Conservation (phyloP, 2,797 vertebrate genomes). For the Lacerta bilineata region DNA sequence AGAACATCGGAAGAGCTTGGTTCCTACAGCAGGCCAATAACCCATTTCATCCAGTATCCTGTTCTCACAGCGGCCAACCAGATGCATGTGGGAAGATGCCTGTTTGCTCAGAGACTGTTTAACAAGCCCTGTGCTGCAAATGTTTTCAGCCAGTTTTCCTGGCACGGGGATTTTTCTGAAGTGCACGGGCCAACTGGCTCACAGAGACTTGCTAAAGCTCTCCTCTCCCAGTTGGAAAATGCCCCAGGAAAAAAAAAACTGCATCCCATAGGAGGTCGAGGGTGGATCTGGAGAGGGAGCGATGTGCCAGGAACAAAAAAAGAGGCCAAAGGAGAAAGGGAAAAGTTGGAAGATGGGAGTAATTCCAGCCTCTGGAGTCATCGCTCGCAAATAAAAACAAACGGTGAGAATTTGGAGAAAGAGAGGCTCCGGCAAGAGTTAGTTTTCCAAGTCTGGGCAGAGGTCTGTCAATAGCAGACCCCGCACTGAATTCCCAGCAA, state of each 20-base stretch:
- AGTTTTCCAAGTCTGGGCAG: not conserved
- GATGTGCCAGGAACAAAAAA: not conserved
- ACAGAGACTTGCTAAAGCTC: conserved; percentile 1
- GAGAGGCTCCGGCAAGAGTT: not conserved
- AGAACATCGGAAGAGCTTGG: not conserved
- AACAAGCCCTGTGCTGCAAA: conserved; percentile 18
- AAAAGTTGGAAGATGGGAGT: not conserved
- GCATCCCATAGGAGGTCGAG: not conserved
- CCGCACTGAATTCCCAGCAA: not conserved
- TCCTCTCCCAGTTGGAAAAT: not conserved
- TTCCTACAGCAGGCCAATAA: no score
- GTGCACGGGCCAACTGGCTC: not conserved
- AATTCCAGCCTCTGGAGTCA: not conserved
- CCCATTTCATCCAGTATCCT: no score
- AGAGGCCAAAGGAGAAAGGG: not conserved
- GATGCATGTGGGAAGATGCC: no score
- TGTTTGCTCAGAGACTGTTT: fast-evolving
- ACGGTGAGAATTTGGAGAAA: not conserved
- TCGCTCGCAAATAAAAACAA: not conserved
- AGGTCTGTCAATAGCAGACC: not conserved
- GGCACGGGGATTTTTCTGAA: not conserved
- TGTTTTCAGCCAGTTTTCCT: conserved; percentile 9
- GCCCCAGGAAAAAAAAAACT: not conserved
- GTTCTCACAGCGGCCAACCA: no score
- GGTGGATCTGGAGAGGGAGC: not conserved